A percentile compares a stretch with the other conserved stretches of the same genome.
phyloP scores from a whole-genome alignment of 2,888 invertebrate genomes.

The Lithophane socia region DNA sequence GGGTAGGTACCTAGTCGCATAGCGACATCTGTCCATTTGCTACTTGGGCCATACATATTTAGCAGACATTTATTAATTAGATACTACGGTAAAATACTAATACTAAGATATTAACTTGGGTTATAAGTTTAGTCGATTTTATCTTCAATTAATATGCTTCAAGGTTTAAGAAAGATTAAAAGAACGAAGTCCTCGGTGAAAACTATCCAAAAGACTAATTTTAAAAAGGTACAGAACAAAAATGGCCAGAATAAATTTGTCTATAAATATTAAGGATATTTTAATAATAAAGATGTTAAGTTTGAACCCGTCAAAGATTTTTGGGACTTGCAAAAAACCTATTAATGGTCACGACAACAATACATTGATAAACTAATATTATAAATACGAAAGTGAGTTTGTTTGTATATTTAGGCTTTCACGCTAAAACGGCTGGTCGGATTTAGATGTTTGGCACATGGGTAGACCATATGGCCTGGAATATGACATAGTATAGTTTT shows the following conservation, averaged over 20 bases:
- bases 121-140: neutral
- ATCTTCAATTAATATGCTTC: neutral
- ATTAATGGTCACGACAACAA: too few relatives aligned
- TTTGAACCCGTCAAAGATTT: neutral
- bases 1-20: conserved; percentile 19
- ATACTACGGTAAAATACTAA: neutral
- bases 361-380: neutral
- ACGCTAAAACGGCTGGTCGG: too few relatives aligned
- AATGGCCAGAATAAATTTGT: neutral
- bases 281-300: neutral
- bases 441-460: too few relatives aligned
- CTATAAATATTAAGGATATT: neutral
- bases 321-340: neutral
- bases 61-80: neutral
- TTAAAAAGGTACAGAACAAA: neutral
- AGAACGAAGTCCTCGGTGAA: neutral
- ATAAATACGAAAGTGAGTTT: too few relatives aligned
- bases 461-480: too few relatives aligned
- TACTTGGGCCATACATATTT: conserved; percentile 12
- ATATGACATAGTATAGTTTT: too few relatives aligned
- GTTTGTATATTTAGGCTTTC: too few relatives aligned
- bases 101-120: neutral
- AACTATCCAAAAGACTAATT: neutral
- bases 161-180: neutral
- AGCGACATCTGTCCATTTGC: conserved; percentile 25